Base-by-base conservation (phyloP, 1,140 invertebrate species). In the Drepana arcuata region DNA sequence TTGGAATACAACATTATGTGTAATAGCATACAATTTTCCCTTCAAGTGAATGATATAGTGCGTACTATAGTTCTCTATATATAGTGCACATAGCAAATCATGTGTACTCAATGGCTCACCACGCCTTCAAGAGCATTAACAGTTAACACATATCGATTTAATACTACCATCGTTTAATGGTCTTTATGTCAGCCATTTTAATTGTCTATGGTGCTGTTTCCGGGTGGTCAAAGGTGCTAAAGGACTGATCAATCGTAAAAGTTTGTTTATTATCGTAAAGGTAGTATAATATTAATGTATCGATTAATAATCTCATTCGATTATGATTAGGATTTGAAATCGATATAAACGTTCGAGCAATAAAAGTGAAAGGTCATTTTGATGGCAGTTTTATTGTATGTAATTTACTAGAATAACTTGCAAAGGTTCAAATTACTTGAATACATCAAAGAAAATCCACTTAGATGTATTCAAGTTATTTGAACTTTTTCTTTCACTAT, bases 241-340 rank as follows among this genome's bases (percentile, higher is more conserved):
- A 16, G 29, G n/a, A n/a, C n/a, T n/a, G n/a, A n/a, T n/a, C n/a
- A n/a, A n/a, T n/a, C n/a, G n/a, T n/a, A n/a, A n/a, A n/a, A n/a
- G n/a, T n/a, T n/a, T n/a, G n/a, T n/a, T n/a, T 27, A 14, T 14
- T 6, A 10, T 43, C 41, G 41, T 43, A 37, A 43, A 43, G 13
- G 5, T 41, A 15, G 13, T 32, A 41, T 32, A n/a, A n/a, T n/a
- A n/a, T n/a, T n/a, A n/a, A n/a, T n/a, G n/a, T n/a, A n/a, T 34
- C 16, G 32, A 34, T 34, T 34, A 28, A 31, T 23, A 23, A 41
- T 24, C 23, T 34, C 25, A 41, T 34, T 29, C 26, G 30, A 9
- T 23, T 23, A 23, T 23, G 4, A 9, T 23, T 4, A 4, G 5
- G 4, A 5, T 23, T 4, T 23, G 18, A 5, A 23, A 23, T 5